Evolutionary conservation across 2,797 vertebrate species (phyloP), one percentile per base, ranked within the genome.

Genomic region (Microchirus variegatus): DNA sequence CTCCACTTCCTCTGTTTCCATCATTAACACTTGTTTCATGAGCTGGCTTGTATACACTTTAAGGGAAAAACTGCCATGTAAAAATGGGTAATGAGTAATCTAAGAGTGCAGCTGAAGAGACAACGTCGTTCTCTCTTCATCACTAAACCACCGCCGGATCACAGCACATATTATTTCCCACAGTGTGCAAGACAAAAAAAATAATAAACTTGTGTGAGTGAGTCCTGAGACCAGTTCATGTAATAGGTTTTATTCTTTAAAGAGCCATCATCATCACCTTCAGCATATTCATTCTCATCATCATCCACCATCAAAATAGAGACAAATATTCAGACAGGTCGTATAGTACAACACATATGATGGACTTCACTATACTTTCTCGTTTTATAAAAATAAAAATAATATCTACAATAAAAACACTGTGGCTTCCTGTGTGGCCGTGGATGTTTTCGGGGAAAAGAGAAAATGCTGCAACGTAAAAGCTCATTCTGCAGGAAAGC

Each of bases 171-270:
- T 1, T 9, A 45, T 17, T 16, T n/a, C 44, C n/a, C 44, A 45
- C n/a, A n/a, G 10, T 51, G 38, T 10, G 38, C 10, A 40, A 40
- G 38, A n/a, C n/a, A n/a, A n/a, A n/a, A n/a, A n/a, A n/a, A n/a
- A n/a, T n/a, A n/a, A n/a, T n/a, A n/a, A n/a, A n/a, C n/a, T n/a
- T n/a, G n/a, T 51, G 26, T 55, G 57, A 37, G 49, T 14, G 52
- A 75, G 73, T 75, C 55, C 73, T 80, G 40, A 78, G 62, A 78
- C 59, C 51, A 65, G 51, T 76, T 72, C 49, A 70, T 62, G 51
- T 75, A 74, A 84, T 67, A 41, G 44, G 22, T 81, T 86, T 87
- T 85, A 76, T 83, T 86, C 50, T 73, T 78, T 71, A 56, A 67
- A 78, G 63, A 77, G 59, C 57, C 51, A 48, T 31, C 38, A 48